Evolutionary conservation across 2,797 vertebrate genomes (phyloP).

Genomic region (Menidia menidia): DNA sequence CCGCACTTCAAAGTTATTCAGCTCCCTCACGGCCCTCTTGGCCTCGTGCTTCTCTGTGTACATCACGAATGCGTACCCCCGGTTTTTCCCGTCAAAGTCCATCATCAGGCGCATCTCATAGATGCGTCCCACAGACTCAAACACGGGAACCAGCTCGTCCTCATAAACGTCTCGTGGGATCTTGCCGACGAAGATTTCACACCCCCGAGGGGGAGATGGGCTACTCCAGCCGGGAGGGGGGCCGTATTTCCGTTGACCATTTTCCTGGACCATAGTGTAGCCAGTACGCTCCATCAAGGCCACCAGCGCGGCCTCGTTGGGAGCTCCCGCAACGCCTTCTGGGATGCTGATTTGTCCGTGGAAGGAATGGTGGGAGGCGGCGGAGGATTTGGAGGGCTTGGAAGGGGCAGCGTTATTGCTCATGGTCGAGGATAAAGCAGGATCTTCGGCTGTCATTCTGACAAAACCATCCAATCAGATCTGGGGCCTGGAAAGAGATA

Average conservation of each 20-base stretch:
- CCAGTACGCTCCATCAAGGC: slow-evolving; percentile 94
- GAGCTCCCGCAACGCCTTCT: slow-evolving; percentile 90
- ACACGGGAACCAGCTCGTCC: slow-evolving; percentile 96
- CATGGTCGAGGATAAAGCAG: slow-evolving; percentile 90
- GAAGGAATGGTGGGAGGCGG: slow-evolving; percentile 77
- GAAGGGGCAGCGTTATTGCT: slow-evolving; percentile 84
- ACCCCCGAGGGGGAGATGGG: slow-evolving; percentile 90
- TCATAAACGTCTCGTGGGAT: slow-evolving; percentile 98
- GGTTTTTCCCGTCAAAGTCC: slow-evolving; percentile 99
- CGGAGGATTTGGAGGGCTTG: slow-evolving; percentile 68
- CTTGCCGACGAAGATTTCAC: slow-evolving; percentile 98
- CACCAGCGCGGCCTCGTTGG: slow-evolving; percentile 90
- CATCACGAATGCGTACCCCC: slow-evolving; percentile 97
- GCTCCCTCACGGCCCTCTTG: slow-evolving; percentile 94
- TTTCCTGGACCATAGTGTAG: slow-evolving; percentile 96
- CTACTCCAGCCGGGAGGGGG: slow-evolving; percentile 95
- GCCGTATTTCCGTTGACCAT: slow-evolving; percentile 96
- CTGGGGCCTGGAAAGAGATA: slow-evolving; percentile 75
- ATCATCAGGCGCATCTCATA: slow-evolving; percentile 99
- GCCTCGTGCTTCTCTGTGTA: slow-evolving; percentile 96
- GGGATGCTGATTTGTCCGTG: slow-evolving; percentile 82
- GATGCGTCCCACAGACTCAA: slow-evolving; percentile 93
- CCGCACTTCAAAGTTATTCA: slow-evolving; percentile 97
- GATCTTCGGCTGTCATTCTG: slow-evolving; percentile 99
- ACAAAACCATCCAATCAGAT: slow-evolving; percentile 91